A percentile compares a stretch with the other conserved stretches of the same genome.
Conservation (phyloP, 1,140 invertebrate species). For the Polyergus mexicanus region DNA sequence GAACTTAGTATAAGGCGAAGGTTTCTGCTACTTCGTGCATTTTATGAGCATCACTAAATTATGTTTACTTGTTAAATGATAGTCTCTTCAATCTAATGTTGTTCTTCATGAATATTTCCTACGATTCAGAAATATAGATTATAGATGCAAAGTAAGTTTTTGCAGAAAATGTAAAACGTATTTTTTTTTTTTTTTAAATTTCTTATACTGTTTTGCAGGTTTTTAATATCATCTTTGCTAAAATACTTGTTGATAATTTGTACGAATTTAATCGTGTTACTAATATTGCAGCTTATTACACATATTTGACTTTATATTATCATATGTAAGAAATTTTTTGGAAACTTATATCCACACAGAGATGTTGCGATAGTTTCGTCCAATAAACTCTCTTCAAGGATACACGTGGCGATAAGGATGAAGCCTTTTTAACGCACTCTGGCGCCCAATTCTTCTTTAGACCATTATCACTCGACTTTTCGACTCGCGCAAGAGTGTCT, state of each 20-base stretch:
- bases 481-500: background rate
- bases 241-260: background rate
- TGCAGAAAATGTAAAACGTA: background rate
- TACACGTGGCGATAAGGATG: slow-evolving; percentile 16
- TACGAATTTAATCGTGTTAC: background rate
- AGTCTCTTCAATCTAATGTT: background rate
- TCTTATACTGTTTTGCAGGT: background rate
- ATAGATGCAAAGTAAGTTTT: background rate
- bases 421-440: slow-evolving; percentile 10
- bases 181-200: background rate
- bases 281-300: background rate
- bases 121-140: slow-evolving; percentile 5
- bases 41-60: slow-evolving; percentile 43
- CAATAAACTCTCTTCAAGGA: slow-evolving; percentile 11
- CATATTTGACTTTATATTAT: background rate
- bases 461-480: slow-evolving; percentile 42
- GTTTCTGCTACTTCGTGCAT: slow-evolving; percentile 23
- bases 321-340: background rate
- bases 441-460: slow-evolving; percentile 12
- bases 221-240: background rate
- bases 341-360: background rate
- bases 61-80: slow-evolving; percentile 44
- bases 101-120: background rate
- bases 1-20: slow-evolving; percentile 31
- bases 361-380: background rate